Conservation (phyloP, 2,888 invertebrate species). For the Hoplodrina blanda region DNA sequence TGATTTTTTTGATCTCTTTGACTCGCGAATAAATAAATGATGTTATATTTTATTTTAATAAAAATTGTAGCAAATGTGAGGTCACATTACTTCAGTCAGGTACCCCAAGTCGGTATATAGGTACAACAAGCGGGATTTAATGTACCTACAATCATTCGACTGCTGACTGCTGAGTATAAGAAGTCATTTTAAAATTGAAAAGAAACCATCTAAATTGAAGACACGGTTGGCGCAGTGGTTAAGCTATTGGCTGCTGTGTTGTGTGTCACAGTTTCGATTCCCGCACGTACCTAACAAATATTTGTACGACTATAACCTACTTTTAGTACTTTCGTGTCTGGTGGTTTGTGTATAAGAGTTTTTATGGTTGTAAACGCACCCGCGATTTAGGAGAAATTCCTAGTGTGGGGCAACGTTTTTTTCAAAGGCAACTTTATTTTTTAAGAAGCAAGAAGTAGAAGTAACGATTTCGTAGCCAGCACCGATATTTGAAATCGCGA, state of each 20-base stretch:
- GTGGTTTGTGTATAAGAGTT: too few species aligned
- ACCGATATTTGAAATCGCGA: slow-evolving; percentile 82
- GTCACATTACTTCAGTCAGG: neutral
- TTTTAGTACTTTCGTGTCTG: too few species aligned
- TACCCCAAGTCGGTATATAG: neutral
- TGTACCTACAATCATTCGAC: neutral
- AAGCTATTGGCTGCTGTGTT: too few species aligned
- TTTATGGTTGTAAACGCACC: too few species aligned
- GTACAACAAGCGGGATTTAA: neutral
- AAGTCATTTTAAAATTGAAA: slow-evolving; percentile 66
- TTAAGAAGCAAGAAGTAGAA: too few species aligned
- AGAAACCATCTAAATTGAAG: slow-evolving; percentile 60
- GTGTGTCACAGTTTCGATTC: too few species aligned
- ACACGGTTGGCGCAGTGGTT: too few species aligned
- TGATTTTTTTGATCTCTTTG: slow-evolving; percentile 4
- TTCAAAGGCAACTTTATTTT: too few species aligned
- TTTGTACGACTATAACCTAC: too few species aligned
- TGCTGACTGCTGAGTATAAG: neutral
- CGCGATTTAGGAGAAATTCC: too few species aligned
- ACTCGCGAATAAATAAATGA: slow-evolving; percentile 64
- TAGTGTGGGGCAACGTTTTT: too few species aligned
- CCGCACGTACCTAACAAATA: too few species aligned
- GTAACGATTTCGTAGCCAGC: slow-evolving; percentile 48
- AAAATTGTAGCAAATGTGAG: neutral
- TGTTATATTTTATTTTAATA: slow-evolving; percentile 43